Evolutionary conservation across 2,113 vertebrate species (phyloP).

Genomic region (Salvelinus sp.): DNA sequence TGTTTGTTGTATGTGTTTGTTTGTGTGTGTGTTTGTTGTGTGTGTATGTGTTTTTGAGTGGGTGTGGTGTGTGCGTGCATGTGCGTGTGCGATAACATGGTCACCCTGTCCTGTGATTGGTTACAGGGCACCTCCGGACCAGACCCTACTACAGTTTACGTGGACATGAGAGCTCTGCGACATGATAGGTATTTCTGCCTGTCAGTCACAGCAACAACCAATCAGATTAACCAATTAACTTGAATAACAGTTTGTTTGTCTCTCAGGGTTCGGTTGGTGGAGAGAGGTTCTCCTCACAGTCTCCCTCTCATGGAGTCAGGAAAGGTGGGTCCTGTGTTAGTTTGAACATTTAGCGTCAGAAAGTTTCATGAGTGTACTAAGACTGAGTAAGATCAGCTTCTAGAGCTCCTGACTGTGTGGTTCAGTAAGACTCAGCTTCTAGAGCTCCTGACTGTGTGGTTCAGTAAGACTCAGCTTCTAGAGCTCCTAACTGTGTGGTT

Average conservation of each 20-base stretch:
- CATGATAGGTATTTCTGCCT: slow-evolving; percentile 87
- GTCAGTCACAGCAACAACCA: neutral
- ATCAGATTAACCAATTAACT: neutral
- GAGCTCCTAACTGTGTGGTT: too few relatives aligned
- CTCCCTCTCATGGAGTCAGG: slow-evolving; percentile 77
- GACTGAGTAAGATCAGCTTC: too few relatives aligned
- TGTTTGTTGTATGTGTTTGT: slow-evolving; percentile 1
- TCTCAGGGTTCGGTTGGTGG: slow-evolving; percentile 74
- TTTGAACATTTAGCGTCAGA: neutral
- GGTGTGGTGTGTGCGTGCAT: neutral
- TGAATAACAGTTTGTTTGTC: slow-evolving; percentile 3
- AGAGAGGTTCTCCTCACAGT: slow-evolving; percentile 77
- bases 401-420: too few relatives aligned
- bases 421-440: too few relatives aligned
- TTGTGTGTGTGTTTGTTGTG: neutral
- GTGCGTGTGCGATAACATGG: neutral
- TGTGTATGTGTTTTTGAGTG: slow-evolving; percentile 63
- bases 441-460: too few relatives aligned
- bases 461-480: too few relatives aligned
- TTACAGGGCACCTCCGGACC: slow-evolving; percentile 96
- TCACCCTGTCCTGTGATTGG: slow-evolving; percentile 58
- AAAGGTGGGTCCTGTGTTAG: slow-evolving; percentile 60
- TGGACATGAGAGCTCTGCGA: slow-evolving; percentile 97
- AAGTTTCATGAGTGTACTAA: too few relatives aligned
- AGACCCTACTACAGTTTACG: slow-evolving; percentile 96